Percentiles rank a stretch among this genome's conserved stretches.
Conservation (phyloP, 2,113 vertebrate genomes). For the Piprites chloris region DNA sequence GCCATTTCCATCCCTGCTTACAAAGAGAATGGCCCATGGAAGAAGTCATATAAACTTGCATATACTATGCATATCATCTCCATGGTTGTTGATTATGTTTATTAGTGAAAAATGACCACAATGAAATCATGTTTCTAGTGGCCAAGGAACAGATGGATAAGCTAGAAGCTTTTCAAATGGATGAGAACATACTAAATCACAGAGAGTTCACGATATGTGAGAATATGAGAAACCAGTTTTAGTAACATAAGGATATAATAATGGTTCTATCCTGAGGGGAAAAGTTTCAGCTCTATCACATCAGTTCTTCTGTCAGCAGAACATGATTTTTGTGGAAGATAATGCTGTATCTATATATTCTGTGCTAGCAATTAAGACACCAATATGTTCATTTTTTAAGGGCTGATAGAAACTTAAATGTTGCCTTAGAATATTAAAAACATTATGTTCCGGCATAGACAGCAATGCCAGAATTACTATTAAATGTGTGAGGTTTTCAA, state of each 20-base stretch:
- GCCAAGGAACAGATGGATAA: neutral
- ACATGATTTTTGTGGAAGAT: neutral
- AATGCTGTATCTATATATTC: neutral
- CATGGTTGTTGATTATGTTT: neutral
- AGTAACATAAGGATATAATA: neutral
- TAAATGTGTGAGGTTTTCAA: neutral
- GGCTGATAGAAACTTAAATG: neutral
- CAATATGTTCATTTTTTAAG: neutral
- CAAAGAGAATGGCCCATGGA: neutral
- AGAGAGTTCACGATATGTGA: neutral
- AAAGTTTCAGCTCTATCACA: neutral
- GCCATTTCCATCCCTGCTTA: neutral
- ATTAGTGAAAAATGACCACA: neutral
- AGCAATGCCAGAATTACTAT: neutral
- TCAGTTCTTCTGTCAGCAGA: neutral
- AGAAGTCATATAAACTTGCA: neutral
- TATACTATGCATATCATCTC: neutral
- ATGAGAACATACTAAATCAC: neutral
- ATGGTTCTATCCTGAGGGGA: neutral
- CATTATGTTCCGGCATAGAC: neutral
- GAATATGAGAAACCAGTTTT: neutral
- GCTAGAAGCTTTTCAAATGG: neutral
- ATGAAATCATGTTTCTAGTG: neutral
- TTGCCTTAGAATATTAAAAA: slow-evolving; percentile 7
- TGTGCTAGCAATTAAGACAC: neutral